phyloP scores from a whole-genome alignment of 2,797 vertebrate species.

The Melopsittacus undulatus region DNA sequence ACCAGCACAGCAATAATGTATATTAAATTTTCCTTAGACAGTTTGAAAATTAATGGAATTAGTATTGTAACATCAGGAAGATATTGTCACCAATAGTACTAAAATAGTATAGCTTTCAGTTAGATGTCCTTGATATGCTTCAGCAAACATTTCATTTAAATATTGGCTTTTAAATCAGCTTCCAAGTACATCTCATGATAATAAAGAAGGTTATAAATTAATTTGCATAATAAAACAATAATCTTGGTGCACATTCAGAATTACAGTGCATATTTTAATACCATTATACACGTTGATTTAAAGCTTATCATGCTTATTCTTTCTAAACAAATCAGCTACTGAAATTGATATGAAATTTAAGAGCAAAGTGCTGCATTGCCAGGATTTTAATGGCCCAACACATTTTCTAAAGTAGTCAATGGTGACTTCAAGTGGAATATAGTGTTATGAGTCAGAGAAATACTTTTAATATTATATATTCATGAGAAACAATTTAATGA shows the following conservation, averaged over 20 bases:
- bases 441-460: neutral
- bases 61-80: constrained; percentile 24
- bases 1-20: neutral
- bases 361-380: neutral
- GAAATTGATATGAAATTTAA: neutral
- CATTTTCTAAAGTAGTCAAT: neutral
- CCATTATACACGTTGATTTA: constrained; percentile 4
- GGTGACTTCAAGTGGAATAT: neutral
- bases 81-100: neutral
- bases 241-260: constrained; percentile 30
- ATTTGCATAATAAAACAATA: constrained; percentile 66
- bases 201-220: constrained; percentile 49
- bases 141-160: constrained; percentile 48
- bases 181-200: constrained; percentile 36
- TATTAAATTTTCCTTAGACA: constrained; percentile 8
- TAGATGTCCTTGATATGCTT: constrained; percentile 38
- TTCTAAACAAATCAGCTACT: neutral
- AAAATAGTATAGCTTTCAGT: constrained; percentile 27
- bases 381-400: neutral
- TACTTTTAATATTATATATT: neutral
- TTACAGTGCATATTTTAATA: constrained; percentile 38
- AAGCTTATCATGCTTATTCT: neutral
- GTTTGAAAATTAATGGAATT: constrained; percentile 49
- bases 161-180: constrained; percentile 53
- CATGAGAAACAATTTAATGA: neutral